These are phyloP conservation scores for Acleris sparsana DNA, from an alignment of 2,888 invertebrate genomes.

Conservation along the genomic window DNA sequence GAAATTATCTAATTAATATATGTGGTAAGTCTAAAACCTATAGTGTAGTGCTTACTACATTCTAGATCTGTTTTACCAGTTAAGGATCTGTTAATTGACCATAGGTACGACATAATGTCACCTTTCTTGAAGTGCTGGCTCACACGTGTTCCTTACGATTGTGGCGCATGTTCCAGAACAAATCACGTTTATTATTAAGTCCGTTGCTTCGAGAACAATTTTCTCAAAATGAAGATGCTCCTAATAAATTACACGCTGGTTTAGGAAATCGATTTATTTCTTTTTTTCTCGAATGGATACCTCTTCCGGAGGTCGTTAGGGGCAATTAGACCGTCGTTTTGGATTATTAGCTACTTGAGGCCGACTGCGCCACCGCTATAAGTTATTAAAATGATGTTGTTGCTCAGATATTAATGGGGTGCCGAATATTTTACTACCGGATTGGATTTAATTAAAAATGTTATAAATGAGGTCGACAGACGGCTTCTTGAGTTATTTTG, in stretches of 20 bases:
- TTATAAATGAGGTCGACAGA: neutral
- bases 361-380: neutral
- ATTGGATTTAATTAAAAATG: constrained; percentile 12
- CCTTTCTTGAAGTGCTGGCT: too few relatives aligned
- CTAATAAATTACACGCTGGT: constrained; percentile 4
- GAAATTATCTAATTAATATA: too few relatives aligned
- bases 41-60: too few relatives aligned
- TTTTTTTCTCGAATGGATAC: constrained; percentile 1
- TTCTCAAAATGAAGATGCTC: constrained; percentile 4
- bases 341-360: constrained; percentile 24
- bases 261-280: constrained; percentile 10
- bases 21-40: too few relatives aligned
- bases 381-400: constrained; percentile 28
- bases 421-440: constrained; percentile 21
- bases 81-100: too few relatives aligned
- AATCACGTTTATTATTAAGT: neutral
- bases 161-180: too few relatives aligned
- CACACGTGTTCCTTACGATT: too few relatives aligned
- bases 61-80: too few relatives aligned
- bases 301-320: constrained; percentile 28
- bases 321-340: constrained; percentile 19
- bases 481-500: neutral
- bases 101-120: too few relatives aligned
- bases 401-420: constrained; percentile 19
- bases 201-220: neutral